Percentiles rank a stretch among this genome's conserved stretches.
phyloP scores from a whole-genome alignment of 2,888 invertebrate genomes.

The Aphidius colemani region DNA sequence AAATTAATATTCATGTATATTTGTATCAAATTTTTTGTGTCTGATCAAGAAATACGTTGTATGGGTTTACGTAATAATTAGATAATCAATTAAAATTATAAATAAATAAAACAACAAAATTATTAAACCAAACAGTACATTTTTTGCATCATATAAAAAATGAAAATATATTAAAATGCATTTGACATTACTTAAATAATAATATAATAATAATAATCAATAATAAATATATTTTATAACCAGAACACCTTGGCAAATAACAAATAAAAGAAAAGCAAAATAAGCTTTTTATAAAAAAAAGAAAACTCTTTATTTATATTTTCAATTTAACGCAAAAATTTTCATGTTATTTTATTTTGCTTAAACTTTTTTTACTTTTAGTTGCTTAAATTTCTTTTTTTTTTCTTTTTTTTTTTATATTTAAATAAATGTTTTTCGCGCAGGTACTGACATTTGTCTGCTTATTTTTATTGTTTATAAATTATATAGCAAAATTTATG shows the following conservation, averaged over 20 bases:
- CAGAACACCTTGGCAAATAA: conserved; percentile 60
- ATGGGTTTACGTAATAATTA: conserved; percentile 39
- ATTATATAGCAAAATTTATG: too few species aligned
- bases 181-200: conserved; percentile 56
- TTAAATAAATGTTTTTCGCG: conserved; percentile 31
- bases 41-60: conserved; percentile 45
- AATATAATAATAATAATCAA: conserved; percentile 49
- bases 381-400: conserved; percentile 18
- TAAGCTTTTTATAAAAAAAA: conserved; percentile 49
- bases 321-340: conserved; percentile 25
- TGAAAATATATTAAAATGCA: conserved; percentile 61
- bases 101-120: conserved; percentile 53
- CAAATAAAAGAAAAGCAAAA: conserved; percentile 59
- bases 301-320: conserved; percentile 32
- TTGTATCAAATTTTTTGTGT: conserved; percentile 11
- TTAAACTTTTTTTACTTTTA: conserved; percentile 29
- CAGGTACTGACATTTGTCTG: conserved; percentile 41
- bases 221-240: conserved; percentile 61
- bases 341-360: conserved; percentile 11
- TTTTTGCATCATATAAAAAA: conserved; percentile 56
- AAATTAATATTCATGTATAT: not conserved
- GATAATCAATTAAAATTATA: conserved; percentile 30
- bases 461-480: conserved; percentile 31
- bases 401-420: conserved; percentile 6
- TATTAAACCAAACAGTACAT: conserved; percentile 61